Percentiles rank a stretch among this genome's conserved stretches.
Evolutionary conservation across 2,113 vertebrate genomes (phyloP).

Genomic region (Mormoops blainvillei): DNA sequence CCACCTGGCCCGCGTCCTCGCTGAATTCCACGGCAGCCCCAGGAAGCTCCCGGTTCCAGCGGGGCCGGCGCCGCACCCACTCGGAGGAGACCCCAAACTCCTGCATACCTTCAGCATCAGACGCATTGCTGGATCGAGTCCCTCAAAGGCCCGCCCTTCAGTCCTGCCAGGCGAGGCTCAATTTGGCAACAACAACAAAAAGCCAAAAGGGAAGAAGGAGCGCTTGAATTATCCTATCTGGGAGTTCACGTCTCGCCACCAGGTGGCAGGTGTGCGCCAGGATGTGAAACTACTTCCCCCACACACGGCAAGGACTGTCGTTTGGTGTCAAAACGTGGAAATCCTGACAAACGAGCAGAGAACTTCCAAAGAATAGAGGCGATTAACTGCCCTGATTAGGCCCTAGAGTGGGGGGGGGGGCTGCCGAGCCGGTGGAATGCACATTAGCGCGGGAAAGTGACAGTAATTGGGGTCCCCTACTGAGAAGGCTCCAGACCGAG

Average conservation of each 20-base stretch:
- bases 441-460: not conserved
- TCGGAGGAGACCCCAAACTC: not conserved
- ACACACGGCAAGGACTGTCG: accelerated
- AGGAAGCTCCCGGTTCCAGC: not conserved
- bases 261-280: conserved; percentile 48
- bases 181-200: not conserved
- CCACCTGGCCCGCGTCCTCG: not conserved
- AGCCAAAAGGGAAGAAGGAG: not conserved
- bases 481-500: not conserved
- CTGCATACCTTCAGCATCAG: no score
- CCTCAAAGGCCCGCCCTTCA: not conserved
- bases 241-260: not conserved
- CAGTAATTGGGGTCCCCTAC: conserved; percentile 42
- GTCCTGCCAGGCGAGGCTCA: not conserved
- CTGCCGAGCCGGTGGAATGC: not conserved
- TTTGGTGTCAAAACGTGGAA: not conserved
- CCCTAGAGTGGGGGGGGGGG: not conserved
- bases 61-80: not conserved
- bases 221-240: not conserved
- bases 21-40: not conserved
- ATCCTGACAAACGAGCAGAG: not conserved
- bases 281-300: not conserved
- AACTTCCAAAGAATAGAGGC: not conserved
- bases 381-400: conserved; percentile 33
- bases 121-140: not conserved